Evolutionary conservation across 2,797 vertebrate species (phyloP).

Genomic region (Sebastes trivittatus): DNA sequence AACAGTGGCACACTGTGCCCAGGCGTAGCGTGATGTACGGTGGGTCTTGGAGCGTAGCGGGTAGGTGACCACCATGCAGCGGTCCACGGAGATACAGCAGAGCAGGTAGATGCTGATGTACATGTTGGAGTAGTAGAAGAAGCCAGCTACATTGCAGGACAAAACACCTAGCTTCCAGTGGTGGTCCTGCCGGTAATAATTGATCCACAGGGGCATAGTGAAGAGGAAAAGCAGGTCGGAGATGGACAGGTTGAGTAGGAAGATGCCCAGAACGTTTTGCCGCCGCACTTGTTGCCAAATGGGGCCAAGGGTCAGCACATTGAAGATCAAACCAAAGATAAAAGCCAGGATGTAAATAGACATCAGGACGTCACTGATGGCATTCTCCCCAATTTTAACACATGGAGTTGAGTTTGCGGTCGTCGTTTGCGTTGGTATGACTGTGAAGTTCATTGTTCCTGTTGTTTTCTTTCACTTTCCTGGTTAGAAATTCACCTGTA

Average conservation of each 20-base stretch:
- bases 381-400: slow-evolving; percentile 36
- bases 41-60: slow-evolving; percentile 73
- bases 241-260: slow-evolving; percentile 79
- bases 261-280: slow-evolving; percentile 82
- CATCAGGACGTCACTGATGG: slow-evolving; percentile 74
- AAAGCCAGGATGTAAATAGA: slow-evolving; percentile 81
- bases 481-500: slow-evolving; percentile 46
- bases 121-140: slow-evolving; percentile 87
- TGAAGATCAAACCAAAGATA: slow-evolving; percentile 78
- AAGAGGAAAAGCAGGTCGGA: slow-evolving; percentile 83
- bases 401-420: slow-evolving; percentile 35
- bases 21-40: slow-evolving; percentile 69
- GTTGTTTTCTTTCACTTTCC: not conserved
- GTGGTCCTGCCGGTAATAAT: slow-evolving; percentile 79
- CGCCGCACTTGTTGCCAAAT: slow-evolving; percentile 77
- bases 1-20: slow-evolving; percentile 67
- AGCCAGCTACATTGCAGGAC: slow-evolving; percentile 79
- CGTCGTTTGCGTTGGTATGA: fast-evolving
- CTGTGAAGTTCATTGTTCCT: slow-evolving; percentile 31
- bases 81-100: slow-evolving; percentile 87
- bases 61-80: slow-evolving; percentile 80
- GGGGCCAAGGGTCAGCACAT: slow-evolving; percentile 80
- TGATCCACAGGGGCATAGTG: slow-evolving; percentile 86
- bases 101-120: slow-evolving; percentile 85
- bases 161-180: slow-evolving; percentile 62